Base-by-base conservation (phyloP, 2,797 vertebrate genomes). In the Xyrichtys novacula region DNA sequence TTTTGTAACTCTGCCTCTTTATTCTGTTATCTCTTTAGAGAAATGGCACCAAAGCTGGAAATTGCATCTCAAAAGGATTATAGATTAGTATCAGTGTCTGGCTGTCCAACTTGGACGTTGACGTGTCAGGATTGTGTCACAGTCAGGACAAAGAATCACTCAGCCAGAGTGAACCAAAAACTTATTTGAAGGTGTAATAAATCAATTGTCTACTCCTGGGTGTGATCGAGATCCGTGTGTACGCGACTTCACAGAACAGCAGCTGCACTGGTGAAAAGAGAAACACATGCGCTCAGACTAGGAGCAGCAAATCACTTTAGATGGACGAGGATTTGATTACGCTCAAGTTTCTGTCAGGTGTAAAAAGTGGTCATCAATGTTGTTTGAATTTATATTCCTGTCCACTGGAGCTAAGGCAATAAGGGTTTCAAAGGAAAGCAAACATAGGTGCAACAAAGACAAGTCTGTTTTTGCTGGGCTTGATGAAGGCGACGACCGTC, bases 71-170 rank as follows among this genome's bases (percentile, higher is more conserved):
- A 76, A 69, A 82, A 75, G 68, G 78, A 78, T 75, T 83, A 78
- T 63, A 83, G 79, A 87, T 85, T 58, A 48, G 22, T 68, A 78
- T 88, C 78, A 53, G 60, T 70, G 65, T 75, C 78, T 70, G 49
- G 76, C 61, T 85, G 66, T 76, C 74, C 69, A 68, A 52, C 53
- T 62, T 69, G 69, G 72, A 59, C 23, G 39, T 62, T 65, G 57
- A 75, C 32, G 43, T 76, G 59, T 75, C 68, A 65, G 58, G 43
- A 71, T 22, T 66, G 48, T 52, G 54, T 44, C 65, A 43, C 36
- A 54, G 19, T 32, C 22, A 20, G 10, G 39, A 62, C 63, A 73
- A 65, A 60, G 34, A 73, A 64, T 76, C 38, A 58, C 25, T 81
- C 52, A 65, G 50, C 23, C 17, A 16, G 23, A 25, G 26, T 34